phyloP scores from a whole-genome alignment of 2,888 invertebrate genomes.

The Colletes collaris region DNA sequence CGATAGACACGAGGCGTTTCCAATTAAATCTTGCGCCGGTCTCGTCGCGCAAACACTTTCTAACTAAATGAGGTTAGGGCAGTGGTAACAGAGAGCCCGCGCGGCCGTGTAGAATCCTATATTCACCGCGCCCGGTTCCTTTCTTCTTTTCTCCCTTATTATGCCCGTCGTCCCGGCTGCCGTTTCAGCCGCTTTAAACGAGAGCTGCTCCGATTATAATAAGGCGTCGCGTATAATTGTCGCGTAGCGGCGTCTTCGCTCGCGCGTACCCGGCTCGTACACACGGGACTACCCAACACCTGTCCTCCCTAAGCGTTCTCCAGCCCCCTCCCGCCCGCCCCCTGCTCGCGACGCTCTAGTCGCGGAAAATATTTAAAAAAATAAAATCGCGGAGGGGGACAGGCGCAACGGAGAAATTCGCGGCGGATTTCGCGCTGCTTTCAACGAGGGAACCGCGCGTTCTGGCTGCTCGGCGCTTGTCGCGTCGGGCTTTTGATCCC shows the following conservation, averaged over 20 bases:
- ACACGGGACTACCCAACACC: conserved; percentile 23
- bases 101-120: conserved; percentile 49
- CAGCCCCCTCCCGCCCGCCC: no score
- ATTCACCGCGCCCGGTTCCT: conserved; percentile 41
- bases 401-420: neutral
- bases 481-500: conserved; percentile 23
- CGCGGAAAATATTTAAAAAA: neutral
- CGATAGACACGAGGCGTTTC: conserved; percentile 73
- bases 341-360: neutral
- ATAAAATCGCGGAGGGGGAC: neutral
- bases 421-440: conserved; percentile 23
- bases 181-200: conserved; percentile 53
- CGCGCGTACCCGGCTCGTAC: neutral
- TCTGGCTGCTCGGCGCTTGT: neutral
- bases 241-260: conserved; percentile 41
- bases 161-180: conserved; percentile 29
- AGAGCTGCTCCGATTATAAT: conserved; percentile 47
- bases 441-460: neutral
- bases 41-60: conserved; percentile 66
- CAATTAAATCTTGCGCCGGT: conserved; percentile 71
- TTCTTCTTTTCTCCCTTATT: conserved; percentile 50
- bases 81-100: conserved; percentile 31
- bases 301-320: conserved; percentile 29
- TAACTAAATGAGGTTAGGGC: conserved; percentile 71
- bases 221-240: conserved; percentile 53